Base-by-base conservation (phyloP, 2,888 invertebrate genomes). In the Falcaria lacertinaria region DNA sequence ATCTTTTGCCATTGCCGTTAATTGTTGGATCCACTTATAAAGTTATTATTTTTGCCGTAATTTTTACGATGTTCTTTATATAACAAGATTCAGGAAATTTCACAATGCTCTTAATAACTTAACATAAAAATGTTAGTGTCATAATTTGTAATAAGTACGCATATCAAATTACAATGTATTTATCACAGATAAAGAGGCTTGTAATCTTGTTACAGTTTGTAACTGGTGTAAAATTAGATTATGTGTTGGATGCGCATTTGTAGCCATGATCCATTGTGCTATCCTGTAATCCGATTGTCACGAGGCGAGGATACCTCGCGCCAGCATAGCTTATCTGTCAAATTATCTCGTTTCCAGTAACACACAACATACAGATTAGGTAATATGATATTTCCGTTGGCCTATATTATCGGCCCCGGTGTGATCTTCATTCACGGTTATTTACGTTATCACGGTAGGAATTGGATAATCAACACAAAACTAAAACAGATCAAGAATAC, bases 121-220 rank as follows among this genome's bases (percentile, higher is more conserved):
- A 4, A 6, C 19, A 19, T 19, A 19, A 6, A 6, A 19, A 19
- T 19, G 4, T 19, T 19, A 19, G 19, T 6, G 19, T 28, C 11
- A 28, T 28, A 28, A 28, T 28, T 28, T 28, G 68, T 77, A 68
- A 15, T 68, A 74, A 69, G 72, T 74, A 71, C 54, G 65, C 64
- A 55, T 70, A 65, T 73, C 71, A 54, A 58, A 69, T 76, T 65
- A 48, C 67, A 43, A 33, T 46, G 52, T 59, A 54, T 64, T n/a
- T 22, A 37, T 65, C 48, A 54, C 56, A 59, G 49, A 55, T 51
- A 47, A 50, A 56, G 60, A 59, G 63, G 64, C 62, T 45, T 62
- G 74, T 85, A 85, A 87, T 85, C 86, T 76, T 74, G 63, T 87
- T 83, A 85, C 64, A 60, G 43, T 71, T 64, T 63, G 58, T 60